Percentiles rank a stretch among this genome's conserved stretches.
Evolutionary conservation across 2,888 invertebrate genomes (phyloP).

Genomic region (Drosophila pegasa): DNA sequence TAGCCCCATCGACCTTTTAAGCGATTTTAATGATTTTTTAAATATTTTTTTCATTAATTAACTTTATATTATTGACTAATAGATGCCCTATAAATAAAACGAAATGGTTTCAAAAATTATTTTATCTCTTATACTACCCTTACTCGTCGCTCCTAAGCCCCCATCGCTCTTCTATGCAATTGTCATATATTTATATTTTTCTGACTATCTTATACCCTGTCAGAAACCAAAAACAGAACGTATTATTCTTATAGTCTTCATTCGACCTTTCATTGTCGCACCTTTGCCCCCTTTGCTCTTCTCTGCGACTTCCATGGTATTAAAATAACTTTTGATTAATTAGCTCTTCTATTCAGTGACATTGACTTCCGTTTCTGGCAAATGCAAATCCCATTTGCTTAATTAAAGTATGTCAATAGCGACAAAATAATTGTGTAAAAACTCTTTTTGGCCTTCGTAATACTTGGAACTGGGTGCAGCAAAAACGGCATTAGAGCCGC

Average conservation of each 20-base stretch:
- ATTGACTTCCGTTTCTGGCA: not conserved
- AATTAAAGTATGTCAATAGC: constrained; percentile 8
- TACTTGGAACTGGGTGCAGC: constrained; percentile 22
- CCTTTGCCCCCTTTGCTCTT: not conserved
- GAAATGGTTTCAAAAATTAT: not conserved
- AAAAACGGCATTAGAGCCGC: constrained; percentile 9
- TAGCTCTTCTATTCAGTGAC: not conserved
- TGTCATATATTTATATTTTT: no score
- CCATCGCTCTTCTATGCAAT: not conserved
- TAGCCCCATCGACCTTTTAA: no score
- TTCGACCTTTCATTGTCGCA: not conserved
- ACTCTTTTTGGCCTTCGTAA: constrained; percentile 3
- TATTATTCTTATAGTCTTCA: not conserved
- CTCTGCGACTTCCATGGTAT: not conserved
- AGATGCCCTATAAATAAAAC: not conserved
- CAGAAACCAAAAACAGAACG: not conserved
- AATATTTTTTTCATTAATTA: not conserved
- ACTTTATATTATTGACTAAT: fast-evolving
- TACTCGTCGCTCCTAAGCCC: not conserved
- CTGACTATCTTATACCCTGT: not conserved
- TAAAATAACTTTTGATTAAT: not conserved
- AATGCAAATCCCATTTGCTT: constrained; percentile 14
- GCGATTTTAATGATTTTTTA: not conserved
- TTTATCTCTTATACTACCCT: not conserved
- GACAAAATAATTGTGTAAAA: constrained; percentile 6